Evolutionary conservation across 2,888 invertebrate genomes (phyloP), one percentile per base, ranked within the genome.

Genomic region (Dolomedes plantarius): DNA sequence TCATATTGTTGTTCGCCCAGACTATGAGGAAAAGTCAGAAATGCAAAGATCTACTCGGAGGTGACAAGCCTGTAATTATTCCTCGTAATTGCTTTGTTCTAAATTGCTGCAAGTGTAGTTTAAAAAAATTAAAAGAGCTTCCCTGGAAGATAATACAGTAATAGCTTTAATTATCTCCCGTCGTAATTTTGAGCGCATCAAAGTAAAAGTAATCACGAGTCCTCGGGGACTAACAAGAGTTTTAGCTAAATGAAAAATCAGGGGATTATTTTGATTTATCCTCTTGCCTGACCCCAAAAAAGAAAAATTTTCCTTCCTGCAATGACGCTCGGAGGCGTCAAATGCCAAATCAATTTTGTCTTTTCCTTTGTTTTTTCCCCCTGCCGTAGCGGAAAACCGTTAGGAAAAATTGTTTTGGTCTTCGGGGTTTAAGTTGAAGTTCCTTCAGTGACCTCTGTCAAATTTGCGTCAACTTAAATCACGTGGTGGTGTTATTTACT

Each of bases 301-400:
- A 56, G 5, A 11, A 56, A 56, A 23, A 23, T 1, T 56, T 56
- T 23, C 56, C 23, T 23, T 23, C n/a, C n/a, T n/a, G 11, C 13
- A 32, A 62, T 16, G n/a, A 36, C 67, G 67, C 36, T 64, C 28
- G 6, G 27, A 65, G 72, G 39, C 64, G 41, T 79, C 72, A 65
- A 79, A 79, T 72, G 72, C 39, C 78, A 78, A 78, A 65, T 72
- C 72, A 68, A 67, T 80, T 80, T 67, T n/a, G n/a, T n/a, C n/a
- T n/a, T 72, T 27, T 16, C 56, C 36, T 13, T 77, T 67, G 36
- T 41, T n/a, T 31, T 41, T 36, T 46, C 72, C 31, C 31, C 64
- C 29, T 46, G 31, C 65, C 19, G 41, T 27, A 67, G 65, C 56
- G 80, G 80, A 67, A 80, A 80, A 74, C 73, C 73, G 39, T 80